Conservation (phyloP, 2,888 invertebrate species). For the Sussaba pulchella region DNA sequence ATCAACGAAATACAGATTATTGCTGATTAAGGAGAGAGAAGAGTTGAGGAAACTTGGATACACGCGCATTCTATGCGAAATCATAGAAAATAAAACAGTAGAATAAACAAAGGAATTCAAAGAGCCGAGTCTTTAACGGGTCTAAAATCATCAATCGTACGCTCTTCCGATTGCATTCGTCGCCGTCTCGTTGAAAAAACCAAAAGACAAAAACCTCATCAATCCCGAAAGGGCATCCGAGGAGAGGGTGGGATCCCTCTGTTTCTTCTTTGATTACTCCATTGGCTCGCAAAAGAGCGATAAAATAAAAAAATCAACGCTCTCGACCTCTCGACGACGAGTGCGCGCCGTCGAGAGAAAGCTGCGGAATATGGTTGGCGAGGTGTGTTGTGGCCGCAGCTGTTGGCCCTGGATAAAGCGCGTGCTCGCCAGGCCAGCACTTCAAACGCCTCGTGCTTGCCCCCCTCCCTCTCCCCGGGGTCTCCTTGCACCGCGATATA, state of each 20-base stretch:
- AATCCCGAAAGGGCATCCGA: neutral
- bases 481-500: neutral
- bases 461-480: too few species aligned
- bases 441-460: constrained; percentile 43
- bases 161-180: too few species aligned
- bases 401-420: constrained; percentile 66
- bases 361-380: constrained; percentile 55
- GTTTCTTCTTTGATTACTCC: neutral
- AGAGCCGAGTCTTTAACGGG: too few species aligned
- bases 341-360: constrained; percentile 60
- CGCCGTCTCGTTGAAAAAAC: too few species aligned
- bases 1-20: too few species aligned
- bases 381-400: constrained; percentile 57
- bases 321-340: constrained; percentile 37
- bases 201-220: neutral
- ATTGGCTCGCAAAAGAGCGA: neutral
- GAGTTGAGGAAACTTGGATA: too few species aligned
- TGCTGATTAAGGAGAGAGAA: too few species aligned
- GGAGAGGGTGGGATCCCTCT: neutral
- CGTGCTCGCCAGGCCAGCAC: constrained; percentile 20
- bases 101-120: too few species aligned
- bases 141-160: too few species aligned
- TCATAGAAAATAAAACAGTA: too few species aligned
- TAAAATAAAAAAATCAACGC: constrained; percentile 37
- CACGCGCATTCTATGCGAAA: too few species aligned